Conservation (phyloP, 2,113 vertebrate species). For the Indri indri region DNA sequence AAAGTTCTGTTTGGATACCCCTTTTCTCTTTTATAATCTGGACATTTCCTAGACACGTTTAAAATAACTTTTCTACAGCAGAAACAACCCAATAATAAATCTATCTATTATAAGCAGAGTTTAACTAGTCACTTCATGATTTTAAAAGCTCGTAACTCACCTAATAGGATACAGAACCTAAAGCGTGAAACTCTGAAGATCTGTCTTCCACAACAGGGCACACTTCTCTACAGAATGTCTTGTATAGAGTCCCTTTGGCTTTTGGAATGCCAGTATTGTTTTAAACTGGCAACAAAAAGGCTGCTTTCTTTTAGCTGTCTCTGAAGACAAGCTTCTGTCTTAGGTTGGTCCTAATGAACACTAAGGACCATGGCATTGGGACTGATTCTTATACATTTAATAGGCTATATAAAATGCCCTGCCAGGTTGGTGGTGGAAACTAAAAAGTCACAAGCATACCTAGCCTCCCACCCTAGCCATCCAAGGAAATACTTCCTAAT, state of each 20-base stretch:
- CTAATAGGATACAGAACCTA: not conserved
- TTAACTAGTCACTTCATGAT: not conserved
- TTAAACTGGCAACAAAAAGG: conserved; percentile 18
- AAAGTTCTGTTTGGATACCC: not conserved
- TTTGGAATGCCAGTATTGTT: conserved; percentile 29
- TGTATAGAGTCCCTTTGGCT: not conserved
- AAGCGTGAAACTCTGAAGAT: not conserved
- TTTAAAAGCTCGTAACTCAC: not conserved
- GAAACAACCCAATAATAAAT: conserved; percentile 24
- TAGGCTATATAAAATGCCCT: not conserved
- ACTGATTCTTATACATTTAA: not conserved
- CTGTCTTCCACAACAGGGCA: not conserved
- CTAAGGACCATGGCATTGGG: not conserved
- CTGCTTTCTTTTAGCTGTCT: not conserved
- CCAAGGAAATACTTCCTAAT: conserved; percentile 30
- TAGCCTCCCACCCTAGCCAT: not conserved
- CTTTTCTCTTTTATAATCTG: not conserved
- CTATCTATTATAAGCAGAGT: not conserved
- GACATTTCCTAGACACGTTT: not conserved
- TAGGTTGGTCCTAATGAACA: not conserved
- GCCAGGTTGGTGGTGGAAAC: not conserved
- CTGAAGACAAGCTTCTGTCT: not conserved
- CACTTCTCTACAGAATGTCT: not conserved
- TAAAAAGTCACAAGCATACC: not conserved
- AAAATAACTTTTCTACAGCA: conserved; percentile 28